These are phyloP conservation scores for Metridium senile DNA, from an alignment of 92 coral and sea anemone species.

Conservation along the genomic window DNA sequence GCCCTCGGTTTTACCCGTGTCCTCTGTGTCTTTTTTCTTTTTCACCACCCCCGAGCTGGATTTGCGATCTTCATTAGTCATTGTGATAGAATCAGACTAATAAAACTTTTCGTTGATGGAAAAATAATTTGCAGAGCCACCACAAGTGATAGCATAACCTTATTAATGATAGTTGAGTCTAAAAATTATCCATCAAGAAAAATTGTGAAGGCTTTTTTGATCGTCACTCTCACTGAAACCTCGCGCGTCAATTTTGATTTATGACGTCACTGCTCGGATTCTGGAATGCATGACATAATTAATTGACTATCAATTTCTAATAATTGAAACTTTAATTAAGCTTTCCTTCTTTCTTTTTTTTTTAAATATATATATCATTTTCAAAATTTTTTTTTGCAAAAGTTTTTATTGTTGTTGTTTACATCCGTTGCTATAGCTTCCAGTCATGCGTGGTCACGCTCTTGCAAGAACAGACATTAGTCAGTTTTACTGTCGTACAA, in stretches of 20 bases:
- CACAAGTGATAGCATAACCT: background rate
- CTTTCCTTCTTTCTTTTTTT: background rate
- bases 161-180: background rate
- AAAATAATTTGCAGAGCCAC: background rate
- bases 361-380: background rate
- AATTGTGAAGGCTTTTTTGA: too few relatives aligned
- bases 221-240: too few relatives aligned
- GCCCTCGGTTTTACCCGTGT: constrained; percentile 23
- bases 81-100: background rate
- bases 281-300: constrained; percentile 19
- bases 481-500: constrained; percentile 17
- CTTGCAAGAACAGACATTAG: constrained; percentile 71
- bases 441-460: constrained; percentile 71
- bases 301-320: constrained; percentile 10
- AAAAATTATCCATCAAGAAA: background rate
- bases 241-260: constrained; percentile 3
- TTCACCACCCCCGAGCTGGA: background rate
- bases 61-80: constrained; percentile 5
- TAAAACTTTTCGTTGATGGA: background rate
- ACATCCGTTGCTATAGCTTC: constrained; percentile 88
- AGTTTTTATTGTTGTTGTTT: constrained; percentile 22
- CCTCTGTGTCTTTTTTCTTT: constrained; percentile 16
- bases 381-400: background rate
- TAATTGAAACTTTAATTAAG: background rate
- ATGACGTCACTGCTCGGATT: background rate